phyloP scores from a whole-genome alignment of 1,140 invertebrate genomes.

The Caenorhabditis elegans region DNA sequence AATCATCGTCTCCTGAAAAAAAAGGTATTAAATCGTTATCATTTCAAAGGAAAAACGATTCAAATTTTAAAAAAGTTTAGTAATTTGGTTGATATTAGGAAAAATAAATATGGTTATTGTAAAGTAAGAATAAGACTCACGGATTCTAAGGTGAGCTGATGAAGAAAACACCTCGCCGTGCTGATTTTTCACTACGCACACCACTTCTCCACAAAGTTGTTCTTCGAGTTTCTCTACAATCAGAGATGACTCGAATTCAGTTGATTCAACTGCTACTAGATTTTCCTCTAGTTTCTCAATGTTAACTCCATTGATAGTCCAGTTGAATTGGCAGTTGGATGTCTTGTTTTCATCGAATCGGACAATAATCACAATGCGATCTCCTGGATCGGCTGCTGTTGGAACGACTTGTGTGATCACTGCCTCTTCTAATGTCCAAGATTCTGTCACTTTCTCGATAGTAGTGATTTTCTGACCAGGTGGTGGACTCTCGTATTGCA shows the following conservation, averaged over 20 bases:
- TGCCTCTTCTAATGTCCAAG: neutral
- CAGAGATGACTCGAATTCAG: neutral
- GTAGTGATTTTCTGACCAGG: neutral
- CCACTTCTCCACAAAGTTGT: slow-evolving; percentile 11
- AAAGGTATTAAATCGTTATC: neutral
- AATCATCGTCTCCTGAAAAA: slow-evolving; percentile 28
- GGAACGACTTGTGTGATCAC: neutral
- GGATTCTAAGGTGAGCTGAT: slow-evolving; percentile 28
- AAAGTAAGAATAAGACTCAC: neutral
- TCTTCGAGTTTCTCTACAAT: slow-evolving; percentile 14
- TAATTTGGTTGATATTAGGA: too few species aligned
- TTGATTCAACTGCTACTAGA: neutral
- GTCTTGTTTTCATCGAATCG: slow-evolving; percentile 30
- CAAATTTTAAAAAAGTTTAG: too few species aligned
- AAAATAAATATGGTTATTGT: neutral
- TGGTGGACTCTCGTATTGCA: slow-evolving; percentile 51
- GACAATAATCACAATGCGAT: slow-evolving; percentile 1
- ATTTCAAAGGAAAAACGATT: too few species aligned
- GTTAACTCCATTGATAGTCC: slow-evolving; percentile 51
- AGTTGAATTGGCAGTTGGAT: slow-evolving; percentile 43
- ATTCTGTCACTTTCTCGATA: neutral
- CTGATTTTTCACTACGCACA: slow-evolving; percentile 23
- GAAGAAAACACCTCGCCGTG: slow-evolving; percentile 29
- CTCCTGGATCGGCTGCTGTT: neutral
- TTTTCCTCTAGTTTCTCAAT: neutral